A percentile compares a stretch with the other conserved stretches of the same genome.
Evolutionary conservation across 1,140 invertebrate genomes (phyloP).

Genomic region (Drosophila prosaltans): DNA sequence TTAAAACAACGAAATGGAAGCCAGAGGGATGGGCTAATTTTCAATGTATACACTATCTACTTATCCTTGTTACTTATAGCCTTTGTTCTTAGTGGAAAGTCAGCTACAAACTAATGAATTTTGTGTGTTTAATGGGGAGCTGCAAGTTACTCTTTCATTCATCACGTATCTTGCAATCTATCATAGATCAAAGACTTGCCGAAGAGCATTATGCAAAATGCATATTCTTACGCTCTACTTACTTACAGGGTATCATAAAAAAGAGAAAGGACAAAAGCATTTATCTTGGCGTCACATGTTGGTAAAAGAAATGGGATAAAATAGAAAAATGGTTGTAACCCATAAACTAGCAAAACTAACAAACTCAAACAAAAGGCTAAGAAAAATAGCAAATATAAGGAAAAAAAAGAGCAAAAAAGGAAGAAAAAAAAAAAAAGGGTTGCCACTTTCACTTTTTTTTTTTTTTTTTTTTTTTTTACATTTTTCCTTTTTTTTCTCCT

Average conservation of each 20-base stretch:
- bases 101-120: too few relatives aligned
- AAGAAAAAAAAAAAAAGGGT: constrained; percentile 64
- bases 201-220: too few relatives aligned
- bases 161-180: too few relatives aligned
- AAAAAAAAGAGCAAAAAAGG: constrained; percentile 12
- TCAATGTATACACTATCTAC: background rate
- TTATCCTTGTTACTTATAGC: background rate
- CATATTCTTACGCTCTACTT: background rate
- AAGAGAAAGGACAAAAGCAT: constrained; percentile 31
- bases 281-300: constrained; percentile 21
- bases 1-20: constrained; percentile 6
- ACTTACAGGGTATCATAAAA: constrained; percentile 6
- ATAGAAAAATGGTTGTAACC: constrained; percentile 33
- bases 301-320: constrained; percentile 49
- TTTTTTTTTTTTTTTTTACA: constrained; percentile 5
- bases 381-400: constrained; percentile 26
- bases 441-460: constrained; percentile 37
- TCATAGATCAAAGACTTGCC: too few relatives aligned
- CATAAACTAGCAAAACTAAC: constrained; percentile 27
- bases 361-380: constrained; percentile 45
- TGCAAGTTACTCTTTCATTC: too few relatives aligned
- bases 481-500: constrained; percentile 3
- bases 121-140: too few relatives aligned
- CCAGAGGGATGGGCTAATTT: background rate
- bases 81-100: too few relatives aligned